Evolutionary conservation across 2,888 invertebrate genomes (phyloP).

Genomic region (Megalurothrips usitatus): DNA sequence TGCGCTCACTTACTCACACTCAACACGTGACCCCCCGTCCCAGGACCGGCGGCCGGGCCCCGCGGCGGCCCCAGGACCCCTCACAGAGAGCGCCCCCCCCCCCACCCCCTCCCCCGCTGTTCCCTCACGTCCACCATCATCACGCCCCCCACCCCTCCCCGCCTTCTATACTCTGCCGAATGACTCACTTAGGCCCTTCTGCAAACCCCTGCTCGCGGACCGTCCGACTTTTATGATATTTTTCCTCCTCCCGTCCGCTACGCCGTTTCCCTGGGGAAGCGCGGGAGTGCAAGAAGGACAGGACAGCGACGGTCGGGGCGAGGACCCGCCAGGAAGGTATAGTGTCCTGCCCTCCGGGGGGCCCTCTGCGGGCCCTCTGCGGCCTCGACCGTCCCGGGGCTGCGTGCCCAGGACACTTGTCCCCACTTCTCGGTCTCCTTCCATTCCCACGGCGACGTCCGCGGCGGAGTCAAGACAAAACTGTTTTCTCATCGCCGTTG

Average conservation of each 20-base stretch:
- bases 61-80: not conserved
- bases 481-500: too few species aligned
- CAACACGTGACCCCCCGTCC: not conserved
- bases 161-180: not conserved
- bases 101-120: not conserved
- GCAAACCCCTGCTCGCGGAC: not conserved
- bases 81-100: not conserved
- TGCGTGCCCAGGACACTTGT: not conserved
- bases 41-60: not conserved
- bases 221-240: not conserved
- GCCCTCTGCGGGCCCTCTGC: too few species aligned
- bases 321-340: too few species aligned
- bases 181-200: constrained; percentile 2
- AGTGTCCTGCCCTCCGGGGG: too few species aligned
- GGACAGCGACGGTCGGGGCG: too few species aligned
- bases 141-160: not conserved
- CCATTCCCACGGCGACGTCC: not conserved
- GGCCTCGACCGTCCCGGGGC: not conserved
- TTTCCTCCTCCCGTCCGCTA: too few species aligned
- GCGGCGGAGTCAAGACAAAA: not conserved
- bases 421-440: not conserved
- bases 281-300: too few species aligned
- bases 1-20: not conserved
- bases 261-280: too few species aligned
- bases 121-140: not conserved